Conservation (phyloP, 2,113 vertebrate genomes). For the Nestor notabilis region DNA sequence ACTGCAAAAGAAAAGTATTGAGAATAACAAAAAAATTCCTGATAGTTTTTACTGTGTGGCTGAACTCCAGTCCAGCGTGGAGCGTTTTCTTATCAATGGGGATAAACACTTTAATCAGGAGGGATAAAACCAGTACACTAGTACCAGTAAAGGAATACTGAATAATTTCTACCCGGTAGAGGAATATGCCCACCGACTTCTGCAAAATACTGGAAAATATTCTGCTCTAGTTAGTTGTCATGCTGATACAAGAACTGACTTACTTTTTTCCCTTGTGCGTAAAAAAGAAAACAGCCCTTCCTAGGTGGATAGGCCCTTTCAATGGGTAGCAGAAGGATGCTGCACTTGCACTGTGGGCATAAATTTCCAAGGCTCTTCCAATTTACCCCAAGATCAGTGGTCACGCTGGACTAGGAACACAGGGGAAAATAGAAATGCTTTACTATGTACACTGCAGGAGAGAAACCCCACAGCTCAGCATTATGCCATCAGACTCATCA, state of each 20-base stretch:
- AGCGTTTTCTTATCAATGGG: neutral
- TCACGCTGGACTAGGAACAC: neutral
- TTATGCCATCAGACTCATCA: neutral
- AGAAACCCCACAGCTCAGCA: slow-evolving; percentile 21
- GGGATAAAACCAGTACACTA: neutral
- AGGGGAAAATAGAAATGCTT: neutral
- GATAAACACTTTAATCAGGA: neutral
- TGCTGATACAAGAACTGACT: neutral
- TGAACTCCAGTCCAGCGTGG: neutral
- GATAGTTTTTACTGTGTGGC: neutral
- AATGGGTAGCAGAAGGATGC: neutral
- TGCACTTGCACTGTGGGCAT: neutral
- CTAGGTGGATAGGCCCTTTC: neutral
- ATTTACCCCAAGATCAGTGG: neutral
- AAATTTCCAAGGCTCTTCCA: neutral
- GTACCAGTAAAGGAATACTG: neutral
- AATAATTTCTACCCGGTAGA: neutral
- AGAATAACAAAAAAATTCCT: neutral
- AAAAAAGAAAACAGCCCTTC: neutral
- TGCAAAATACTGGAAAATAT: neutral
- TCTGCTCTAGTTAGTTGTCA: neutral
- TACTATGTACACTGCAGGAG: neutral
- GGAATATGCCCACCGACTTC: neutral
- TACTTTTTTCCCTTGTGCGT: neutral
- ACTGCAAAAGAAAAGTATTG: neutral